A percentile compares a stretch with the other conserved stretches of the same genome.
Conservation (phyloP, 2,888 invertebrate genomes). For the Muscina levida region DNA sequence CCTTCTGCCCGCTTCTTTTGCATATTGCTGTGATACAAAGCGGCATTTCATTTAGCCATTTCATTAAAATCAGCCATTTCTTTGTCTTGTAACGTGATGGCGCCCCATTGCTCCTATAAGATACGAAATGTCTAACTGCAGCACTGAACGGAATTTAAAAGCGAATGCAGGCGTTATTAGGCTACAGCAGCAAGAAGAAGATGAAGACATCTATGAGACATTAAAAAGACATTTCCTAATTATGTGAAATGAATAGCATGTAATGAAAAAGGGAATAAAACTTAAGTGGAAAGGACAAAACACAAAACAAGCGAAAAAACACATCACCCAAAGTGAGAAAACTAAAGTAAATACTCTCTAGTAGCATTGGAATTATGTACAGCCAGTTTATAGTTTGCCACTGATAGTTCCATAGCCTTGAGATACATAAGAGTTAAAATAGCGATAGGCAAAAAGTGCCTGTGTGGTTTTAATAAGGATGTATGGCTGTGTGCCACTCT, state of each 20-base stretch:
- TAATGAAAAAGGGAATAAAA: constrained; percentile 5
- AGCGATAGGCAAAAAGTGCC: neutral
- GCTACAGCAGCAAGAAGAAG: neutral
- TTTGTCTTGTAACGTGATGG: neutral
- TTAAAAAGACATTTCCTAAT: constrained; percentile 52
- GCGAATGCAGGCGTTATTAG: too few species aligned
- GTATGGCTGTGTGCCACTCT: neutral
- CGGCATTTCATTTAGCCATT: constrained; percentile 24
- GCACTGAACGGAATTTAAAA: too few species aligned
- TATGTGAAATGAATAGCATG: constrained; percentile 45
- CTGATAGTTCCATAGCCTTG: neutral
- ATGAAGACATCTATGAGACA: constrained; percentile 49
- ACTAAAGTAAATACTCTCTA: constrained; percentile 36
- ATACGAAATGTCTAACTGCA: too few species aligned
- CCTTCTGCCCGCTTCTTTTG: neutral
- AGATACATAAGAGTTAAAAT: neutral
- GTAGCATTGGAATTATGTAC: neutral
- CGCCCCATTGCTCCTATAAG: too few species aligned
- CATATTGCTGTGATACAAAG: neutral
- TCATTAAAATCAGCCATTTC: constrained; percentile 18
- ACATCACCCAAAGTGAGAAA: constrained; percentile 25
- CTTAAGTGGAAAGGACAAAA: neutral
- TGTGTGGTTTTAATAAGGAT: constrained; percentile 26
- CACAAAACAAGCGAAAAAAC: constrained; percentile 22
- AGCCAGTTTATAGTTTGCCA: too few species aligned